Base-by-base conservation (phyloP, 2,113 vertebrate genomes). In the Columbina picui region DNA sequence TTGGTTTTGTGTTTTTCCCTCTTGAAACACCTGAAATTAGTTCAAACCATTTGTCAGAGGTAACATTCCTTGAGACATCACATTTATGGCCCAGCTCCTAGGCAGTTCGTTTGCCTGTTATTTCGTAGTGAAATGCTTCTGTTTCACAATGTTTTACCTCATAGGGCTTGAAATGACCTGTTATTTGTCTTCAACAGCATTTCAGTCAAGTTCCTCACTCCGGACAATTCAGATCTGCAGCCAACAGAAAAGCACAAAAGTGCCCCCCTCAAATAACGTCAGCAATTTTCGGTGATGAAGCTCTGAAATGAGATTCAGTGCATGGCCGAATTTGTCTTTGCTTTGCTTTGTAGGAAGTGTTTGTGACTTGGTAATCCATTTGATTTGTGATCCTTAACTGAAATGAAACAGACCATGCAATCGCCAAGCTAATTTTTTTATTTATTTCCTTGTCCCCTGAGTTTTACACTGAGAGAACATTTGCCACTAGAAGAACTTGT, bases 311-410 rank as follows among this genome's bases (percentile, higher is more conserved):
- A 74, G 43, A 64, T 36, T 81, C 56, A 21, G 13, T 19, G 22
- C 52, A 39, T 0, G 0, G 50, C 26, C 34, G 92, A 60, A 86
- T 34, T 71, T 67, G 26, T 50, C 57, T 94, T 87, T 41, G 65
- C 68, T 82, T 93, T 87, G 59, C 87, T 83, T 76, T 59, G 71
- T 64, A 64, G 80, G 76, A 81, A 90, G 34, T 26, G n/a, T 82
- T 78, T 82, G 69, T 87, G 43, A 45, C 52, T 89, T 38, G 2
- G 71, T 69, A 84, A 90, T 82, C 80, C 4, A 1, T 95, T 84
- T 92, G 88, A 95, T 87, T 84, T 65, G 52, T 92, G 88, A 93
- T 76, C 86, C 69, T 82, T 80, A 60, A 53, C 79, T 53, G 68
- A 82, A 89, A 81, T 63, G 90, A 92, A 96, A 43, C 93, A 93